Evolutionary conservation across 1,140 invertebrate genomes (phyloP).

Genomic region (Apis laboriosa): DNA sequence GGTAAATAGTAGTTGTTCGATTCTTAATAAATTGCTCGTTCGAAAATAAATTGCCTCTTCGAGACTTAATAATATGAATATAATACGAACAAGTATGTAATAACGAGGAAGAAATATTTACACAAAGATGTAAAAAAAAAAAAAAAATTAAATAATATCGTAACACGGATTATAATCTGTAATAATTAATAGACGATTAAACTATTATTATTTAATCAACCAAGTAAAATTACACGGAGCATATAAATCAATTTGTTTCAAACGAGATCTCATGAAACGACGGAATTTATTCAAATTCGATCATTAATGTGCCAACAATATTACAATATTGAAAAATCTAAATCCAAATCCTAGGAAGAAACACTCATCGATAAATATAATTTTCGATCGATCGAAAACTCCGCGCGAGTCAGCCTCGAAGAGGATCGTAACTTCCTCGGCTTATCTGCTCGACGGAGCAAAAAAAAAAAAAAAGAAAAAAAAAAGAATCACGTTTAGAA

Average conservation of each 20-base stretch:
- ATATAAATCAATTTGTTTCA: not conserved
- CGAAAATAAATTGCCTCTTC: no score
- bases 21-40: not conserved
- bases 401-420: not conserved
- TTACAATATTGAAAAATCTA: not conserved
- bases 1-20: constrained; percentile 1
- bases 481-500: constrained; percentile 8
- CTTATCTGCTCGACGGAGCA: not conserved
- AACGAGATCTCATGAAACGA: not conserved
- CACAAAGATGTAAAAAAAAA: not conserved
- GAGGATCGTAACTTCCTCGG: constrained; percentile 8
- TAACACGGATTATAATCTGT: not conserved
- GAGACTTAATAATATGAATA: no score
- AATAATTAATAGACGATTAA: not conserved
- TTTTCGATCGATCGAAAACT: not conserved
- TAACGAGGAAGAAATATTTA: not conserved
- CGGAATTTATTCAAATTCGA: no score
- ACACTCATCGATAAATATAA: not conserved
- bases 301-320: not conserved
- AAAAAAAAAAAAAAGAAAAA: not conserved
- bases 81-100: not conserved
- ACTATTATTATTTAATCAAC: not conserved
- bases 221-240: not conserved
- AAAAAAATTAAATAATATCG: not conserved
- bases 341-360: not conserved